Evolutionary conservation across 2,888 invertebrate genomes (phyloP), one percentile per base, ranked within the genome.

Genomic region (Eilema depressum): DNA sequence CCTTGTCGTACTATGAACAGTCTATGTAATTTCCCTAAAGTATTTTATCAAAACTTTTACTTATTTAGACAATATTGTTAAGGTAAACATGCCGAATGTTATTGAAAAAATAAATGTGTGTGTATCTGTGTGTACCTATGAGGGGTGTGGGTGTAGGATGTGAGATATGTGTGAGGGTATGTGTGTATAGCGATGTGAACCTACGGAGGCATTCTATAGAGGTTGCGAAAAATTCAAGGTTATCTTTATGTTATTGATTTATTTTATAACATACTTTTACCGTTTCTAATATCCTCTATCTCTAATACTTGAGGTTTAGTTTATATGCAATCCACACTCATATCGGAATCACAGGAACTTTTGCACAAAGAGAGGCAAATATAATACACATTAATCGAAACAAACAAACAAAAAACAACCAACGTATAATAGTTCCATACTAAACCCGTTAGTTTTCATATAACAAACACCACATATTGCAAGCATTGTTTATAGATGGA

Each of bases 361-460:
- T 17, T 20, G 20, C 59, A 26, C 8, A 26, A 28, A 12, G 59
- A 26, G 59, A 25, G 26, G 12, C 26, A 14, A 14, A 59, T 59
- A 30, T n/a, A 10, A 61, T 61, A 10, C 11, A 33, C 7, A 41
- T 37, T 23, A 25, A 14, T 37, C 2, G 30, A 66, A 41, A 67
- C 41, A 67, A 67, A 66, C 47, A 60, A 60, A 47, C 1, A 23
- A 33, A 20, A 25, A 10, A 17, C 7, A 60, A 20, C 37, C 12
- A 30, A 26, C 25, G 56, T 25, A 68, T 59, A 59, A 63, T n/a
- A 14, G 8, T 59, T 23, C 23, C 20, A 59, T 68, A 63, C 26
- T 41, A 25, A 63, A 26, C 26, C 41, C 20, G 26, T 63, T 47
- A 63, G 25, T 41, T 64, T 59, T 53, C 12, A 64, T 64, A 28